Base-by-base conservation (phyloP, 2,888 invertebrate species). In the Junonia oenone region DNA sequence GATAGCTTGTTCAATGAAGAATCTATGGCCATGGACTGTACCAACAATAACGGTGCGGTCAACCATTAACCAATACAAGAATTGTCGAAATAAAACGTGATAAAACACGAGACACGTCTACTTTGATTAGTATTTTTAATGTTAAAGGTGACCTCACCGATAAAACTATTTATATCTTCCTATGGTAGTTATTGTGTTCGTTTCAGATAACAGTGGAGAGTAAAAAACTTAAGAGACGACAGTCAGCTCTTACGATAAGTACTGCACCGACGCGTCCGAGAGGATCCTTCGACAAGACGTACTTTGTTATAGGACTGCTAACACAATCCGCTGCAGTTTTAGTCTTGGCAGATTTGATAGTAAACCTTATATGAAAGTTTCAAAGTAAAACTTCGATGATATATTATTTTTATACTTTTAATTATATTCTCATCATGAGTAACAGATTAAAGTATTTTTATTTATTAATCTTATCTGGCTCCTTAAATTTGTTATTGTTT, bases 241-340 rank as follows among this genome's bases (percentile, higher is more conserved):
- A 48, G 22, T 26, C 60, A 31, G 54, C 40, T 45, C 15, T 31
- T 26, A 13, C 27, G 15, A 22, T 47, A 45, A 38, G n/a, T 4
- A 43, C 35, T 45, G 6, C 31, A 27, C 31, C 45, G 13, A 33
- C n/a, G n/a, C 27, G 22, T 45, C 43, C 19, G 0, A 22, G 5
- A 26, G 45, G 26, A 13, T 14, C 38, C 0, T 70, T 65, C 31
- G 73, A 78, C 46, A 68, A 61, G 55, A 58, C 67, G 1, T 78
- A 78, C 48, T 66, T 75, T 26, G 55, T 51, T 1, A 78, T 78
- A 37, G 78, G 77, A 1, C 17, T 71, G 0, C 55, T 75, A 2
- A 61, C 64, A 14, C 26, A 73, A 0, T 3, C 68, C 5, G 75
- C 78, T 1, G 68, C 67, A 2, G 2, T 67, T 5, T 45, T 73